Evolutionary conservation across 1,140 invertebrate species (phyloP).

Genomic region (Hycleus phaleratus): DNA sequence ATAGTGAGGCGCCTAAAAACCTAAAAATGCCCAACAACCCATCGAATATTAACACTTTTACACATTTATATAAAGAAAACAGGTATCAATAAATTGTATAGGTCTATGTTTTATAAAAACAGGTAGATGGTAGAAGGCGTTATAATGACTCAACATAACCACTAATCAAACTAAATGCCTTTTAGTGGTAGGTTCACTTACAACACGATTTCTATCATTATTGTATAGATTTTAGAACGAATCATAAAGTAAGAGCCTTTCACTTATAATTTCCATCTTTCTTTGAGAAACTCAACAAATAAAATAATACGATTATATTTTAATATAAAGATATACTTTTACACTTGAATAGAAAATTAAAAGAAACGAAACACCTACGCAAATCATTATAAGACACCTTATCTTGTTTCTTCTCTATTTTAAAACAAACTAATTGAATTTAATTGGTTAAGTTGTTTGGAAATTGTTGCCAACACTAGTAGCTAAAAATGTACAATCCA

Average conservation of each 20-base stretch:
- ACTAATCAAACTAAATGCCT: slow-evolving; percentile 16
- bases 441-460: too few relatives aligned
- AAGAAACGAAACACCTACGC: background rate
- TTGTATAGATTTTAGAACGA: slow-evolving; percentile 1
- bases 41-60: slow-evolving; percentile 1
- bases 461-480: too few relatives aligned
- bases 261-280: background rate
- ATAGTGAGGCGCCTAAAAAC: too few relatives aligned
- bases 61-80: background rate
- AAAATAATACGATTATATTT: background rate
- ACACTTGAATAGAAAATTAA: background rate
- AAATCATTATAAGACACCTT: background rate
- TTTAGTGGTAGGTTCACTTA: slow-evolving; percentile 13
- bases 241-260: background rate
- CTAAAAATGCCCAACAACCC: background rate
- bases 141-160: slow-evolving; percentile 13
- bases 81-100: too few relatives aligned
- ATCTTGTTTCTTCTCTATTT: too few relatives aligned
- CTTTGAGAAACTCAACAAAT: background rate
- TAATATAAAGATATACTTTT: background rate
- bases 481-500: background rate
- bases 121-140: slow-evolving; percentile 4
- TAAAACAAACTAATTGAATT: too few relatives aligned
- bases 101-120: too few relatives aligned
- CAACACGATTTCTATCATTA: slow-evolving; percentile 1